Evolutionary conservation across 2,797 vertebrate species (phyloP).

Genomic region (Salarias fasciatus): DNA sequence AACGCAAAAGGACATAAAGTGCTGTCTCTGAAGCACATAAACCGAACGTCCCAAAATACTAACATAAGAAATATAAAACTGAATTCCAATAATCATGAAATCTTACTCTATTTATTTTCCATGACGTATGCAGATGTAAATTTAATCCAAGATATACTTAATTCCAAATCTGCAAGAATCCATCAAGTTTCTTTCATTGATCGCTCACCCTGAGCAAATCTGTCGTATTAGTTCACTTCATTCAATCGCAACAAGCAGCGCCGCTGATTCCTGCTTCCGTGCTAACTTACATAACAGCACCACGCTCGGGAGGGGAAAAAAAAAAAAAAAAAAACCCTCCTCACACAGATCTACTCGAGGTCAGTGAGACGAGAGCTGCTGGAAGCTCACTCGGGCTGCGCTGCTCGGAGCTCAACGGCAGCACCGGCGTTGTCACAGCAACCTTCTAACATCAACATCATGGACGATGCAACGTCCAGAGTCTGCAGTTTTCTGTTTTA

Average conservation of each 20-base stretch:
- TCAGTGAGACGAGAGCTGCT: not conserved
- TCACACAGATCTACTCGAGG: not conserved
- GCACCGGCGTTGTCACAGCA: too few species aligned
- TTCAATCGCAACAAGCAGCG: not conserved
- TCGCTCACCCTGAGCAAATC: not conserved
- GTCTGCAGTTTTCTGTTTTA: too few species aligned
- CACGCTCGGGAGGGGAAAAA: not conserved
- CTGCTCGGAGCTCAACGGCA: too few species aligned
- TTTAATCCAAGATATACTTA: not conserved
- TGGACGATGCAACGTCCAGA: too few species aligned
- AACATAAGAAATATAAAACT: not conserved
- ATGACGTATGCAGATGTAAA: conserved; percentile 13
- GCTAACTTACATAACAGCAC: conserved; percentile 5
- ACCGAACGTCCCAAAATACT: not conserved
- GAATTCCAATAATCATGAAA: not conserved
- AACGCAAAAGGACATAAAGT: not conserved
- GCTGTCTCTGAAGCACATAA: conserved; percentile 1
- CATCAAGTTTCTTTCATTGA: not conserved
- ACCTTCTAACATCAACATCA: too few species aligned
- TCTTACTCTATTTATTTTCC: conserved; percentile 14
- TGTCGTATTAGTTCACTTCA: not conserved
- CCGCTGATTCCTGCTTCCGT: not conserved
- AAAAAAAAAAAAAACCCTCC: not conserved
- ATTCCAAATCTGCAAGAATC: not conserved
- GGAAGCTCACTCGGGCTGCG: too few species aligned